These are phyloP conservation scores for Cavia aperea DNA, from an alignment of 2,113 vertebrate genomes.

Conservation along the genomic window DNA sequence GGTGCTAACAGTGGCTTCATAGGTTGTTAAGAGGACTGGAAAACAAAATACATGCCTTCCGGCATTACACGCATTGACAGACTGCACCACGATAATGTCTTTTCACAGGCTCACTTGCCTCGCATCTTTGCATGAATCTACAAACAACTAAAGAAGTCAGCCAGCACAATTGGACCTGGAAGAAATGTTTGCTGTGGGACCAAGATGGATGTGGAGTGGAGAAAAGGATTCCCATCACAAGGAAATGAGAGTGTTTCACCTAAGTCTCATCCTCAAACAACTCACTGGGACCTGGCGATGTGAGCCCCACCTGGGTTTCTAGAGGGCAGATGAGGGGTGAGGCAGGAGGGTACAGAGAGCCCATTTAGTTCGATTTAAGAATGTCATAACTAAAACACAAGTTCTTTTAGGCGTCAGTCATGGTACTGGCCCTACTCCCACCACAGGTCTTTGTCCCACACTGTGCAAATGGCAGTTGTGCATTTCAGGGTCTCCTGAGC, in stretches of 20 bases:
- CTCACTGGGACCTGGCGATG: accelerated
- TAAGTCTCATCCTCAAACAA: no score
- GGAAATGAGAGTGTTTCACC: neutral
- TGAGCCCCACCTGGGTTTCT: neutral
- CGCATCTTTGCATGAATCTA: neutral
- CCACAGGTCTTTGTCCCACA: accelerated
- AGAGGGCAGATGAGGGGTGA: neutral
- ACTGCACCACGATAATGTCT: no score
- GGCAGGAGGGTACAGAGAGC: accelerated
- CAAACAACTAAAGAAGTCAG: neutral
- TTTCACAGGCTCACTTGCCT: accelerated
- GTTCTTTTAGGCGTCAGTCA: neutral
- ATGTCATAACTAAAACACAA: accelerated
- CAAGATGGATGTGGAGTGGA: neutral
- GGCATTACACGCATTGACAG: no score
- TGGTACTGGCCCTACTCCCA: accelerated
- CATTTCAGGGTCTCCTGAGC: neutral
- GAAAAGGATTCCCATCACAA: accelerated
- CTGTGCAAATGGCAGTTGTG: neutral
- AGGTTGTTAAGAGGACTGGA: neutral
- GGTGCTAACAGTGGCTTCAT: neutral
- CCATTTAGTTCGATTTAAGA: accelerated
- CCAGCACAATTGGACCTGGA: accelerated
- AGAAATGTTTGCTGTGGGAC: neutral
- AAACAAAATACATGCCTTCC: neutral